Evolutionary conservation across 2,888 invertebrate genomes (phyloP).

Genomic region (Trissolcus brochymenae): DNA sequence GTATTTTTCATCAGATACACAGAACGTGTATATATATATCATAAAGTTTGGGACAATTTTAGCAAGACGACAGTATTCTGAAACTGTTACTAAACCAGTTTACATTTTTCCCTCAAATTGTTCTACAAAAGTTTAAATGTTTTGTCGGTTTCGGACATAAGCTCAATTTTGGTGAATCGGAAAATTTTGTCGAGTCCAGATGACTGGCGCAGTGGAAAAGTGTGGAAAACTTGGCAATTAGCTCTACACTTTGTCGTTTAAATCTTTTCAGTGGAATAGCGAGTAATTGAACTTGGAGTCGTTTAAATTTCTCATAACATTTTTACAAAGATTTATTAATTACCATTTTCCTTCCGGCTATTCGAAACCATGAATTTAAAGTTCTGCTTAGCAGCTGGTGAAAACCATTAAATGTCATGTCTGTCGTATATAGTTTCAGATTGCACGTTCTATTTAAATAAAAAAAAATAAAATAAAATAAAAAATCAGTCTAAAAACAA

Average conservation of each 20-base stretch:
- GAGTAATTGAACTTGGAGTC: slow-evolving; percentile 70
- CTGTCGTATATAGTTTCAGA: not conserved
- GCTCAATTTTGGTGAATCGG: slow-evolving; percentile 31
- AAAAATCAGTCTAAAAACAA: too few relatives aligned
- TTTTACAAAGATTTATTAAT: slow-evolving; percentile 70
- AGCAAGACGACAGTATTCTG: slow-evolving; percentile 16
- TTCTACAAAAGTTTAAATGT: slow-evolving; percentile 23
- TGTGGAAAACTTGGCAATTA: slow-evolving; percentile 72
- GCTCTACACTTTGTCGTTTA: slow-evolving; percentile 53
- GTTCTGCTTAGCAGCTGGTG: slow-evolving; percentile 11
- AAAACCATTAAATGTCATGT: too few relatives aligned
- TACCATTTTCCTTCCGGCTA: slow-evolving; percentile 53
- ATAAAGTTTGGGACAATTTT: slow-evolving; percentile 7
- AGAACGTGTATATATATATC: not conserved
- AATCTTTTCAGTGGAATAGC: slow-evolving; percentile 56
- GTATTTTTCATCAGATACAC: not conserved
- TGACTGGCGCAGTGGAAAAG: slow-evolving; percentile 20
- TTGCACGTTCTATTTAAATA: slow-evolving; percentile 3
- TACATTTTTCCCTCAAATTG: slow-evolving; percentile 26
- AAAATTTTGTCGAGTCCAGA: slow-evolving; percentile 12
- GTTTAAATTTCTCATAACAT: slow-evolving; percentile 74
- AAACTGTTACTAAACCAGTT: slow-evolving; percentile 4
- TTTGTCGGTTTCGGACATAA: slow-evolving; percentile 24
- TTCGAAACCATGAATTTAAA: slow-evolving; percentile 40
- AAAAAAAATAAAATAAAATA: too few relatives aligned